Evolutionary conservation across 2,113 vertebrate species (phyloP), one percentile per base, ranked within the genome.

Genomic region (Numenius arquata): DNA sequence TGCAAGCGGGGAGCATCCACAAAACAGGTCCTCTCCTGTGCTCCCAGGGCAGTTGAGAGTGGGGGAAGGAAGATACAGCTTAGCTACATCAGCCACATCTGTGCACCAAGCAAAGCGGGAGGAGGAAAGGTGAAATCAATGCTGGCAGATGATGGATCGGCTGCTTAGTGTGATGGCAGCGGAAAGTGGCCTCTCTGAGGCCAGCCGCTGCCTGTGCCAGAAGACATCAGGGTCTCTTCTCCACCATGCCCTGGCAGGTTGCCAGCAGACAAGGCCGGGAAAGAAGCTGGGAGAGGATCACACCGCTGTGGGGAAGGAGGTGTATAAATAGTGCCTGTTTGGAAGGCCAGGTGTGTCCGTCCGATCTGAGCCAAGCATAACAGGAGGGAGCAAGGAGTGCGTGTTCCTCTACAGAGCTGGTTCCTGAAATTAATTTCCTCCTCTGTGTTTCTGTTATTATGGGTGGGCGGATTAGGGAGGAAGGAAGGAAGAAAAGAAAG

Each of bases 401-500:
- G 6, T 40, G 70, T 93, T 96, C 93, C 81, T 91, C 62, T 95
- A 59, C 77, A 94, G 94, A 89, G 66, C 56, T 2, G 4, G 80
- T 71, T 94, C 91, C 96, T 94, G 89, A 93, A 95, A 85, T 93
- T 75, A 1, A 91, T 96, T 96, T 96, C 94, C 84, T 94, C 84
- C 88, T 32, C 1, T 30, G 48, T 68, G 76, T 74, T 95, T 92
- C 89, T 87, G 65, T 78, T 93, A 81, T n/a, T 81, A 20, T 5
- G 91, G 38, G 52, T 85, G 61, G 56, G 52, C 1, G 23, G 61
- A 74, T 68, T 21, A 59, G 41, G 48, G 36, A 81, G 74, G 61
- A 38, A 88, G 87, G 84, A 48, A 48, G 93, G 70, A 93, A 81
- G 53, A 66, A 95, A 95, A 74, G 95, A 92, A 96, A 93, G 89